These are phyloP conservation scores for Helostoma temminkii DNA, from an alignment of 2,797 vertebrate genomes.

Conservation along the genomic window DNA sequence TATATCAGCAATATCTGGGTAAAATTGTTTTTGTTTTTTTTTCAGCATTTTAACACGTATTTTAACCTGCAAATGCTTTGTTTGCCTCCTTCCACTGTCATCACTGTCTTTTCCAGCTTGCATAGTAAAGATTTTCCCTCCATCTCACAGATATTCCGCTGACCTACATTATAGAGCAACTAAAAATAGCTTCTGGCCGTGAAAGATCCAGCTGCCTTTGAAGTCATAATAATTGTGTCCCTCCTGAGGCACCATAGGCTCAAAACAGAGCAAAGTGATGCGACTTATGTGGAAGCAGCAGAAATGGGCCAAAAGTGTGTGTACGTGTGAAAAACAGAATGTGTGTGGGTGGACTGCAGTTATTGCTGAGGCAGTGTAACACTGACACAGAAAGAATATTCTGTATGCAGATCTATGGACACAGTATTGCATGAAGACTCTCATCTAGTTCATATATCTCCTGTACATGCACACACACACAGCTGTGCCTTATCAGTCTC, in stretches of 20 bases:
- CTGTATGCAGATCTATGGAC: slow-evolving; percentile 3
- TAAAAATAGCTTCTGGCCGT: slow-evolving; percentile 55
- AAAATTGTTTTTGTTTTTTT: no score
- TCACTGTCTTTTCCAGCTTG: slow-evolving; percentile 9
- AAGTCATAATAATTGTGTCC: slow-evolving; percentile 50
- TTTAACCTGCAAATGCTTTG: background rate
- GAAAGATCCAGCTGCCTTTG: slow-evolving; percentile 54
- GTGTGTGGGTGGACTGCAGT: slow-evolving; percentile 37
- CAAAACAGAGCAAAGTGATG: slow-evolving; percentile 24
- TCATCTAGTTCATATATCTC: background rate
- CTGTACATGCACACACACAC: slow-evolving; percentile 17
- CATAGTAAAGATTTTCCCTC: slow-evolving; percentile 23
- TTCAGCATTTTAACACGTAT: no score
- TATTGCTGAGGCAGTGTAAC: slow-evolving; percentile 60
- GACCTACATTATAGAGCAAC: slow-evolving; percentile 66
- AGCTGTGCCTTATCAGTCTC: slow-evolving; percentile 2
- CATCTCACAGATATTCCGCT: slow-evolving; percentile 41
- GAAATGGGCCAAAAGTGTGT: slow-evolving; percentile 60
- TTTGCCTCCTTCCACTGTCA: background rate
- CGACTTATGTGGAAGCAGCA: slow-evolving; percentile 35
- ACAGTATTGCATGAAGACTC: background rate
- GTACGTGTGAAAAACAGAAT: slow-evolving; percentile 10
- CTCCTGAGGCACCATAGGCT: slow-evolving; percentile 56
- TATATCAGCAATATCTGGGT: no score
- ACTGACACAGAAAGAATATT: slow-evolving; percentile 67